phyloP scores from a whole-genome alignment of 2,113 vertebrate species.

The Eleginops maclovinus region DNA sequence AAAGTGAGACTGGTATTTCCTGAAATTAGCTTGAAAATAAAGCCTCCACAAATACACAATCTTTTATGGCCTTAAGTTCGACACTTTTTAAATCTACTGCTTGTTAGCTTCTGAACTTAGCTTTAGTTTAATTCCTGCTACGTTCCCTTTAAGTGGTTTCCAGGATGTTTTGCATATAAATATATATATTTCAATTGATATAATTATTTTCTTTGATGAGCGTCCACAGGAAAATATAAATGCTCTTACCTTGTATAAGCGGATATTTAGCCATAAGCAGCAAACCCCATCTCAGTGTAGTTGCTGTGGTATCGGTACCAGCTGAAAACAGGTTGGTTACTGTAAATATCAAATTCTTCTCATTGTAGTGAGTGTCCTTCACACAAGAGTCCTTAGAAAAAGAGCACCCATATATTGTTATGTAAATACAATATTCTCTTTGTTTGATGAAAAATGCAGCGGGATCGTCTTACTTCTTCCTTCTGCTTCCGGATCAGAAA shows the following conservation, averaged over 20 bases:
- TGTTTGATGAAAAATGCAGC: neutral
- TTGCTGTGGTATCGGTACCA: conserved; percentile 77
- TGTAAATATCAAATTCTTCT: conserved; percentile 64
- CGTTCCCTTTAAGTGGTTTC: no score
- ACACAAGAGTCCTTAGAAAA: conserved; percentile 45
- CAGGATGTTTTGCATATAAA: no score
- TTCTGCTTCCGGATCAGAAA: conserved; percentile 73
- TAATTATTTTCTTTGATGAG: no score
- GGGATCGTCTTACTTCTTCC: conserved; percentile 50
- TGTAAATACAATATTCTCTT: neutral
- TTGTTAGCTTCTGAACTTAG: no score
- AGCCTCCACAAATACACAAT: neutral
- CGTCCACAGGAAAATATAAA: neutral
- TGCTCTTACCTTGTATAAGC: conserved; percentile 80
- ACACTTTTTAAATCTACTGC: no score
- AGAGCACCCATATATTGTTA: neutral
- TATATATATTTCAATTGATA: no score
- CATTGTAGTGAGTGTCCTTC: conserved; percentile 49
- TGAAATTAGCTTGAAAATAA: neutral
- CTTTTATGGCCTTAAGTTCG: no score
- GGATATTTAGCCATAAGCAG: conserved; percentile 82
- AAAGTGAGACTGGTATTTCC: no score
- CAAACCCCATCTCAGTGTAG: conserved; percentile 74
- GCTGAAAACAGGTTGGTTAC: conserved; percentile 76
- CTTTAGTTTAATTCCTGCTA: no score